A percentile compares a stretch with the other conserved stretches of the same genome.
Conservation (phyloP, 2,797 vertebrate species). For the Chelmon rostratus region DNA sequence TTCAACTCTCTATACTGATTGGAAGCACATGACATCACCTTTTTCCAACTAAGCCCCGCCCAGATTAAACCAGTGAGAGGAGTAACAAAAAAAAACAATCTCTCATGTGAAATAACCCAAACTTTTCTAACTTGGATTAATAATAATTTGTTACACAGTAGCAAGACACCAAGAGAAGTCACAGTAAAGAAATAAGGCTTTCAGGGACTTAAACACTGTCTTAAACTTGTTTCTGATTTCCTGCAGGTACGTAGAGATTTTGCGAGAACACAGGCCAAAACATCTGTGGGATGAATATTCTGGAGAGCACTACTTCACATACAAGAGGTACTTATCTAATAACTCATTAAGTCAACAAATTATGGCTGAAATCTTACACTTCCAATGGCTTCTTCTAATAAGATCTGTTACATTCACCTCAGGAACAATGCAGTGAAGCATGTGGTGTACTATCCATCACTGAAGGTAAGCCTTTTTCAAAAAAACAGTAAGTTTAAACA, state of each 20-base stretch:
- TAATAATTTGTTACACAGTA: not conserved
- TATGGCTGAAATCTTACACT: not conserved
- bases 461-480: conserved; percentile 87
- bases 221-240: conserved; percentile 29
- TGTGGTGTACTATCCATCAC: conserved; percentile 93
- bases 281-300: conserved; percentile 92
- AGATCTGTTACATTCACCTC: conserved; percentile 57
- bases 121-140: not conserved
- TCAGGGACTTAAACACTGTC: not conserved
- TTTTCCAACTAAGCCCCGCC: no score
- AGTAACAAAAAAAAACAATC: no score
- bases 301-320: conserved; percentile 94
- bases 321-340: conserved; percentile 88
- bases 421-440: conserved; percentile 92
- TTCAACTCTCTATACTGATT: not conserved
- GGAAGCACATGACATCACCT: not conserved
- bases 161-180: not conserved
- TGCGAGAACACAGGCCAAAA: conserved; percentile 93
- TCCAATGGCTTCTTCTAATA: conserved; percentile 7
- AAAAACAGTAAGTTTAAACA: not conserved
- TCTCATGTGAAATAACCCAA: not conserved
- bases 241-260: conserved; percentile 92
- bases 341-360: not conserved
- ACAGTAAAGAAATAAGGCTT: not conserved
- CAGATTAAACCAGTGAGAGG: no score